Conservation (phyloP, 2,797 vertebrate genomes). For the Diplodus puntazzo region DNA sequence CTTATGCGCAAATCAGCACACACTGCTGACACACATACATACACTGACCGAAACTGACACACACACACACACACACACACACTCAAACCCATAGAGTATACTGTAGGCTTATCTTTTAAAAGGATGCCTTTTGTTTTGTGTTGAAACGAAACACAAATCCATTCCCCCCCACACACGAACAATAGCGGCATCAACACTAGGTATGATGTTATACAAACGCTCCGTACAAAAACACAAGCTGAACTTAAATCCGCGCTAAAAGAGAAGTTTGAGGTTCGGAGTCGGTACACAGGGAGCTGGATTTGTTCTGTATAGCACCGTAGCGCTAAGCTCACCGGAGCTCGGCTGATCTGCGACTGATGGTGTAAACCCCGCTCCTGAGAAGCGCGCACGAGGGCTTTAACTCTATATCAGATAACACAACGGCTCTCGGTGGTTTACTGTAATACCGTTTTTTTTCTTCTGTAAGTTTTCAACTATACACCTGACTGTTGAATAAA, state of each 20-base stretch:
- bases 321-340: constrained; percentile 19
- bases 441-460: background rate
- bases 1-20: constrained; percentile 27
- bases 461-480: constrained; percentile 39
- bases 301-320: constrained; percentile 23
- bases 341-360: constrained; percentile 31
- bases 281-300: constrained; percentile 38
- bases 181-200: constrained; percentile 21
- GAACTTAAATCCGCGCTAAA: constrained; percentile 23
- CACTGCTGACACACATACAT: background rate
- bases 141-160: constrained; percentile 10
- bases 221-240: constrained; percentile 2
- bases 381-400: background rate
- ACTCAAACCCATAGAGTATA: background rate
- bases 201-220: constrained; percentile 21
- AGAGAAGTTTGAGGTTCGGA: constrained; percentile 41
- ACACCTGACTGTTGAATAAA: constrained; percentile 44
- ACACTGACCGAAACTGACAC: background rate
- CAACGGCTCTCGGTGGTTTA: constrained; percentile 15
- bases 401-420: constrained; percentile 23
- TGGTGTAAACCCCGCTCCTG: constrained; percentile 22
- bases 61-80: constrained; percentile 26
- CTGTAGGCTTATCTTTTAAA: constrained; percentile 7
- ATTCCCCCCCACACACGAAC: background rate
- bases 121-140: constrained; percentile 25